Evolutionary conservation across 2,113 vertebrate species (phyloP).

Genomic region (Tachysurus fulvidraco): DNA sequence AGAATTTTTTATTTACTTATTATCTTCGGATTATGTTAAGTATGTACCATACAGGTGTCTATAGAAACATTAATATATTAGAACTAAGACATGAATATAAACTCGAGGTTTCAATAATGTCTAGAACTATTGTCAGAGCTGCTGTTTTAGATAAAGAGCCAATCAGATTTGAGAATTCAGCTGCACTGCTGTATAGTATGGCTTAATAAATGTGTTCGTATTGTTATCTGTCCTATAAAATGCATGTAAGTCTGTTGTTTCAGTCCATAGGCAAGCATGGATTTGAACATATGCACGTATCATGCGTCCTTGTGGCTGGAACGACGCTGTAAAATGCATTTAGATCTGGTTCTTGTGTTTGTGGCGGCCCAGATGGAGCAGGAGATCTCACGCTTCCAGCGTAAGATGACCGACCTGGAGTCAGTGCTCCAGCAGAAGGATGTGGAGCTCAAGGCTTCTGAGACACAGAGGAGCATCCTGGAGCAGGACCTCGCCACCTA

Average conservation of each 20-base stretch:
- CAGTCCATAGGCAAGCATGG: background rate
- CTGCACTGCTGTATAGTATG: background rate
- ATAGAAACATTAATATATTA: background rate
- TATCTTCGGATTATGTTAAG: background rate
- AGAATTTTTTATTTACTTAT: background rate
- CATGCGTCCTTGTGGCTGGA: background rate
- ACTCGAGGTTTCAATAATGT: background rate
- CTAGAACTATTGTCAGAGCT: background rate
- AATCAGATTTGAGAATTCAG: background rate
- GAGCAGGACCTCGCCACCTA: conserved; percentile 99
- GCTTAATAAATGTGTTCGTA: background rate
- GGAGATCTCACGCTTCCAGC: conserved; percentile 98
- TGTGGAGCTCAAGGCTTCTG: conserved; percentile 98
- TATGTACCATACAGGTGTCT: background rate
- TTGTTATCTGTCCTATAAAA: background rate
- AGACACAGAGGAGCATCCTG: conserved; percentile 96
- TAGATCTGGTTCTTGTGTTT: conserved; percentile 55
- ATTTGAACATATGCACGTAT: background rate
- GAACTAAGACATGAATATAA: background rate
- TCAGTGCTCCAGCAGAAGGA: conserved; percentile 99
- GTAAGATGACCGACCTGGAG: conserved; percentile 99
- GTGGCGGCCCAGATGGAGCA: conserved; percentile 89
- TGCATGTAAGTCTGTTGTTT: background rate
- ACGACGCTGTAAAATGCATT: conserved; percentile 49
- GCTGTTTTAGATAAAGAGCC: background rate